Evolutionary conservation across 2,113 vertebrate genomes (phyloP).

Genomic region (Promerops cafer): DNA sequence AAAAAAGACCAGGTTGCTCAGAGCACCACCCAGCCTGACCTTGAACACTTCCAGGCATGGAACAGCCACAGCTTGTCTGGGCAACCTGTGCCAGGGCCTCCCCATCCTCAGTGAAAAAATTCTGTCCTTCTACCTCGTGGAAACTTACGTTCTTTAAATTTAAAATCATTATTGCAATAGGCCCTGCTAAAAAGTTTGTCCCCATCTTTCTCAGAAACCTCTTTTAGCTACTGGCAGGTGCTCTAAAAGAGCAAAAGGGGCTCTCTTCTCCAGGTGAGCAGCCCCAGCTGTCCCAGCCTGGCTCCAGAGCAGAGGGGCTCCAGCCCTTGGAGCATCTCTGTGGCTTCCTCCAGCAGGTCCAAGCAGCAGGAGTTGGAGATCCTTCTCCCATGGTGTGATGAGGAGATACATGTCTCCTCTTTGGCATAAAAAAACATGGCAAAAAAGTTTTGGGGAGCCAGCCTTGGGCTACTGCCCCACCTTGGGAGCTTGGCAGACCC

Average conservation of each 20-base stretch:
- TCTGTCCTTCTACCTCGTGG: accelerated
- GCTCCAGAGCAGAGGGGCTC: background rate
- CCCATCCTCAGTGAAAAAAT: accelerated
- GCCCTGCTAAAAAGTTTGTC: background rate
- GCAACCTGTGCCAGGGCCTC: accelerated
- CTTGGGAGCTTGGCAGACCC: background rate
- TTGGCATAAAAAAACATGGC: accelerated
- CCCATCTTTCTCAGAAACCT: background rate
- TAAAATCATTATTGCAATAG: accelerated
- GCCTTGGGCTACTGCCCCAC: background rate
- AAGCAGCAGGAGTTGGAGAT: background rate
- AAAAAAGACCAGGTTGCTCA: background rate
- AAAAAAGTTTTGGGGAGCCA: background rate
- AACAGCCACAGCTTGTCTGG: background rate
- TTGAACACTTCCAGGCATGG: background rate
- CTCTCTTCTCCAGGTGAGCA: background rate
- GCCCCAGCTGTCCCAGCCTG: background rate
- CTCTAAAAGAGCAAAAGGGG: background rate
- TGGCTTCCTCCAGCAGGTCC: background rate
- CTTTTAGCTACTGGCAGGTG: accelerated
- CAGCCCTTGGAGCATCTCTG: accelerated
- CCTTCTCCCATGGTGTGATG: background rate
- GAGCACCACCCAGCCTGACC: background rate
- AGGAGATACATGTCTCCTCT: background rate
- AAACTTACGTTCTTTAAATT: background rate